Percentiles rank a stretch among this genome's conserved stretches.
Conservation (phyloP, 1,140 invertebrate genomes). For the Oryctes rhinoceros region DNA sequence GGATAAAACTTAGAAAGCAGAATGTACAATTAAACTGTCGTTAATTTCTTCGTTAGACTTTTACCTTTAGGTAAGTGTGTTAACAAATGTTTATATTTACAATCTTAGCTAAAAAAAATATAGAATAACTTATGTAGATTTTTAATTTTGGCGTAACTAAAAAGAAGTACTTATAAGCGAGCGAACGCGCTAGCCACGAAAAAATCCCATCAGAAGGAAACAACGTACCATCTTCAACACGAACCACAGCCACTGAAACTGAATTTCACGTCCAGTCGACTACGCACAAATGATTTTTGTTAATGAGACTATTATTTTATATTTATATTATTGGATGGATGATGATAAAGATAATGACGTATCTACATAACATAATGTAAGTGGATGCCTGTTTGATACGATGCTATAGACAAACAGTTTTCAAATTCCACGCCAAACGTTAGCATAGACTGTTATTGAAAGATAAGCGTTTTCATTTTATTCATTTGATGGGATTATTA, state of each 20-base stretch:
- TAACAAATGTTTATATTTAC: too few relatives aligned
- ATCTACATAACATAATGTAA: not conserved
- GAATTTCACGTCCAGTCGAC: not conserved
- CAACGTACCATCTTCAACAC: not conserved
- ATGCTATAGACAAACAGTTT: not conserved
- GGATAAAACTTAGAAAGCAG: too few relatives aligned
- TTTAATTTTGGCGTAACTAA: too few relatives aligned
- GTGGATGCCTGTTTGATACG: too few relatives aligned
- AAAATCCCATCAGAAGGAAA: not conserved
- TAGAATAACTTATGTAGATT: too few relatives aligned
- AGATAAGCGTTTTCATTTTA: not conserved
- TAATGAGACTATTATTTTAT: conserved; percentile 12
- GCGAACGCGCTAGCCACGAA: too few relatives aligned
- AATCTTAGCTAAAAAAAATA: too few relatives aligned
- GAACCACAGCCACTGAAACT: not conserved
- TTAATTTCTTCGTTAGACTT: too few relatives aligned
- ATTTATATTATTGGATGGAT: conserved; percentile 15
- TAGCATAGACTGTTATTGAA: not conserved
- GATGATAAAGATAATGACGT: conserved; percentile 3
- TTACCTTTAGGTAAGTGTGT: too few relatives aligned
- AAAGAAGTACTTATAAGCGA: too few relatives aligned
- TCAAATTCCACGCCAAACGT: not conserved
- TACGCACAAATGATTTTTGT: not conserved
- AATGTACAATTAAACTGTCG: too few relatives aligned
- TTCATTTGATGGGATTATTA: not conserved